Evolutionary conservation across 1,140 invertebrate species (phyloP).

Genomic region (Stratiolaelaps scimitus): DNA sequence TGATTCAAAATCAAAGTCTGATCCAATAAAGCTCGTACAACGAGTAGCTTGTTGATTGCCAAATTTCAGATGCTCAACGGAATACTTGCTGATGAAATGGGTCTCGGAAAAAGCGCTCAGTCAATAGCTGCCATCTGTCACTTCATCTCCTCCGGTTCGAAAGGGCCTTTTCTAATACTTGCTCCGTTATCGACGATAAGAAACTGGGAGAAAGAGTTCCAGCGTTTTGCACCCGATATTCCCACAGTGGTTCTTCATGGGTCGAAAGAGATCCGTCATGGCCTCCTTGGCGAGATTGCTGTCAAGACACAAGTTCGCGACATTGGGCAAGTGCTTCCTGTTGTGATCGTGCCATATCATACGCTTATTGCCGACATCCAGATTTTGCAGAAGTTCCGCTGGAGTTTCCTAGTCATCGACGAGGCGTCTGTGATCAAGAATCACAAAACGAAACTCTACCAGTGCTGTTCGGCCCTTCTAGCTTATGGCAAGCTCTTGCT

Average conservation of each 20-base stretch:
- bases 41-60: no score
- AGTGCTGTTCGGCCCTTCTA: constrained; percentile 91
- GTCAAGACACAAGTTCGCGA: neutral
- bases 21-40: no score
- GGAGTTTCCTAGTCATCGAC: constrained; percentile 91
- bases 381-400: constrained; percentile 93
- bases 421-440: constrained; percentile 99
- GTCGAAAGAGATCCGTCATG: neutral
- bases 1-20: no score
- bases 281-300: no score
- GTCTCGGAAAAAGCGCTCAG: constrained; percentile 34
- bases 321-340: neutral
- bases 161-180: constrained; percentile 82
- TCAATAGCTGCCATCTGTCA: constrained; percentile 32
- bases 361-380: neutral
- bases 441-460: constrained; percentile 96
- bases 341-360: constrained; percentile 14
- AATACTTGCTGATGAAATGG: constrained; percentile 35
- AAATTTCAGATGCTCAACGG: constrained; percentile 33
- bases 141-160: constrained; percentile 29
- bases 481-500: constrained; percentile 82
- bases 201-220: constrained; percentile 99
- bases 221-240: constrained; percentile 97
- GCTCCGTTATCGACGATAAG: constrained; percentile 97
- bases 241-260: neutral